Base-by-base conservation (phyloP, 37 sponge, comb jelly and placozoan genomes). In the Chondrosia reniformis region DNA sequence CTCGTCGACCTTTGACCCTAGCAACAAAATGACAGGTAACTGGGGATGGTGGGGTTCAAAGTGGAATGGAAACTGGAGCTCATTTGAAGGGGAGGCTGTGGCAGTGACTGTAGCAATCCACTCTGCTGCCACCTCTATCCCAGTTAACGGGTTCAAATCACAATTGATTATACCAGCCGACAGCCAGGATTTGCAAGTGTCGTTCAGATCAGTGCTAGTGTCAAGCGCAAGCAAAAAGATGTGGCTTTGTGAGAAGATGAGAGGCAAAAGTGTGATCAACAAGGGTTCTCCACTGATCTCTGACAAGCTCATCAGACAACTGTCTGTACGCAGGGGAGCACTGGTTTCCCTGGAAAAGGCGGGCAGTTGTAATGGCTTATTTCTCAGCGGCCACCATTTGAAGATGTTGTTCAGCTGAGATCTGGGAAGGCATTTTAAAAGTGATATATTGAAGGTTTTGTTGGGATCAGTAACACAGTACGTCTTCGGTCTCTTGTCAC, bases 241-340 rank as follows among this genome's bases (percentile, higher is more conserved):
- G n/a, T 44, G 42, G 1, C 3, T 37, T 40, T 41, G 43, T 21
- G 72, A 36, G 24, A 69, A 69, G n/a, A 69, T 13, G 22, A 69
- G 72, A 3, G 72, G 72, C 38, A 38, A 40, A 19, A 69, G 72
- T 3, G 24, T 34, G 36, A 69, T 69, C 22, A 69, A 34, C 8
- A 34, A 15, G 5, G 72, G 72, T 44, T 69, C 72, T 43, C 72
- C 72, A 69, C 72, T 6, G 12, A 69, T 43, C 72, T 69, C 72
- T 7, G 72, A 69, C 72, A 69, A 41, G 42, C 37, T 43, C 72
- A 69, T 69, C 44, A 69, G 43, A 44, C 72, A 69, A 25, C 36
- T 13, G 24, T 25, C 15, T 13, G 39, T 24, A 41, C 42, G 72
- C 2, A 40, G 41, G 22, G 72, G 41, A 4, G 41, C 15, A n/a